These are phyloP conservation scores for Marmota flaviventris DNA, from an alignment of 2,113 vertebrate genomes.

Conservation along the genomic window DNA sequence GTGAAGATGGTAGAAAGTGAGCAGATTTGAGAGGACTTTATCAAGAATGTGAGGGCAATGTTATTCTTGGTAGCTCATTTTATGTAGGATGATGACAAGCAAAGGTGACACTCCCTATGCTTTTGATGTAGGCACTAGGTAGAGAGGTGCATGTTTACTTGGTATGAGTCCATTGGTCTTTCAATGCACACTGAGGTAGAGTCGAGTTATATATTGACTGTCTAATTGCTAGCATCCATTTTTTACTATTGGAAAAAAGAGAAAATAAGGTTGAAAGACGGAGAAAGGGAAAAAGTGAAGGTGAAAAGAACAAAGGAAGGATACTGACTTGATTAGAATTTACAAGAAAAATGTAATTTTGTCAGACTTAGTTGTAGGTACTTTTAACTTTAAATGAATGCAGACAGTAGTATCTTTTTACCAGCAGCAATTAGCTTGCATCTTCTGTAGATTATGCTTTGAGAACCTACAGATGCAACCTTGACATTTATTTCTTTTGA, in stretches of 20 bases:
- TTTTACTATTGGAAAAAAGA: conserved; percentile 17
- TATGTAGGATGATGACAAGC: not conserved
- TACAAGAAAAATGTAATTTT: not conserved
- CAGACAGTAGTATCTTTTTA: not conserved
- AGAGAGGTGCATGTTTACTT: not conserved
- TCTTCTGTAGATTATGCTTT: not conserved
- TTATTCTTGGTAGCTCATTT: not conserved
- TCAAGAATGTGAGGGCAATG: not conserved
- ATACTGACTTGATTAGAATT: not conserved
- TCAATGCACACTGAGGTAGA: not conserved
- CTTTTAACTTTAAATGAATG: not conserved
- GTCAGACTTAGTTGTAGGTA: not conserved
- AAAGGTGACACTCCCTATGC: not conserved
- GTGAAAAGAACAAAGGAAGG: not conserved
- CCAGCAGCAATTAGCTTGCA: not conserved
- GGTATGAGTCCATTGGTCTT: not conserved
- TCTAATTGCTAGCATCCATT: not conserved
- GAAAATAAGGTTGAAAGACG: not conserved
- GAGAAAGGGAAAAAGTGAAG: not conserved
- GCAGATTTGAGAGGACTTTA: not conserved
- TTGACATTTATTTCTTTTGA: conserved; percentile 15
- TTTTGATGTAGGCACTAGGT: not conserved
- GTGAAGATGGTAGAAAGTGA: not conserved
- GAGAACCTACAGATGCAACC: not conserved
- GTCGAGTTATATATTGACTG: not conserved